A percentile compares a stretch with the other conserved stretches of the same genome.
Evolutionary conservation across 2,888 invertebrate genomes (phyloP).

Genomic region (Dryadula phaetusa): DNA sequence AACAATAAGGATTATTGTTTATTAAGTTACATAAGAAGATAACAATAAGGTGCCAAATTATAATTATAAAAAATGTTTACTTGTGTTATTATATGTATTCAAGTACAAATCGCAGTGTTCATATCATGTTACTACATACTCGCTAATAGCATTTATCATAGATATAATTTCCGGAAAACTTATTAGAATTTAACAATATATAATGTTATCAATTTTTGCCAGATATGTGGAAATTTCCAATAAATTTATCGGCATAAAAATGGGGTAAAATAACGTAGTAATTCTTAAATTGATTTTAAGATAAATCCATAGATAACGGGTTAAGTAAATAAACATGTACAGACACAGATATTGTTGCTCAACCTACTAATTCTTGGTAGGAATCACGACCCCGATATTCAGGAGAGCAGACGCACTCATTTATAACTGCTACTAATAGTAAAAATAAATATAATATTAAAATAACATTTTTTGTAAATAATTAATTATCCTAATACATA

Average conservation of each 20-base stretch:
- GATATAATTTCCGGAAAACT: not conserved
- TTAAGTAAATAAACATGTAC: not conserved
- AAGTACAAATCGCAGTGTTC: not conserved
- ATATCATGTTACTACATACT: not conserved
- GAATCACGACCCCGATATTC: not conserved
- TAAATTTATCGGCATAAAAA: too few species aligned
- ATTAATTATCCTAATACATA: not conserved
- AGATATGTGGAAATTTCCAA: too few species aligned
- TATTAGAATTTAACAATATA: not conserved
- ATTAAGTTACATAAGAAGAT: too few species aligned
- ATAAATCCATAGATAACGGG: too few species aligned
- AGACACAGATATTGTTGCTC: not conserved
- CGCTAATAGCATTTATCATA: not conserved
- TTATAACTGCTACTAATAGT: too few species aligned
- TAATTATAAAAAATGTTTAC: not conserved
- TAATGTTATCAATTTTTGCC: not conserved
- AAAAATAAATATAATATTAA: not conserved
- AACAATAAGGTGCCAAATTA: not conserved
- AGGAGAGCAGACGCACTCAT: too few species aligned
- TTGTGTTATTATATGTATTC: not conserved
- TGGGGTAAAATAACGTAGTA: too few species aligned
- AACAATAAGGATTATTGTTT: too few species aligned
- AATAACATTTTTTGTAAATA: not conserved
- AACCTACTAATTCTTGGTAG: not conserved
- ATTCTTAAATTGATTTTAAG: too few species aligned